Conservation (phyloP, 2,797 vertebrate species). For the Hippoglossus hippoglossus region DNA sequence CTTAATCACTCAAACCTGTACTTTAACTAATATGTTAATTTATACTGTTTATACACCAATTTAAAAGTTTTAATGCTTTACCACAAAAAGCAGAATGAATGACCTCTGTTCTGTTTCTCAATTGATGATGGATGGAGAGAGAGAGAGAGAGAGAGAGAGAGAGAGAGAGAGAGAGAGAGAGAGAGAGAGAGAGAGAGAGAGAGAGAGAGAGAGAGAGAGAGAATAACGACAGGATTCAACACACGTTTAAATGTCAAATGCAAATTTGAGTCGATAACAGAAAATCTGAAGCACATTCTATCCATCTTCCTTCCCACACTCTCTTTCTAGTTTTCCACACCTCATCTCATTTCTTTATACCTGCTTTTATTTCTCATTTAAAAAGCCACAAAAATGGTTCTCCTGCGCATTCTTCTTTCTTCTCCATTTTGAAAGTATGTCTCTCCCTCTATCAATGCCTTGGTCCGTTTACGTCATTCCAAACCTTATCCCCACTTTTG, state of each 20-base stretch:
- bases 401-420: not conserved
- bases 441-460: constrained; percentile 10
- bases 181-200: not conserved
- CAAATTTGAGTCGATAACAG: not conserved
- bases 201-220: not conserved
- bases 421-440: constrained; percentile 10
- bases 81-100: too few species aligned
- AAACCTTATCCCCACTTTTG: constrained; percentile 8
- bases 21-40: too few species aligned
- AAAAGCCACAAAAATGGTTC: constrained; percentile 1
- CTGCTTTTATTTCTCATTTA: constrained; percentile 11
- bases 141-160: not conserved
- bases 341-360: constrained; percentile 27
- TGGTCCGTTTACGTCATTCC: constrained; percentile 26
- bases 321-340: not conserved
- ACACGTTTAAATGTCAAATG: constrained; percentile 4
- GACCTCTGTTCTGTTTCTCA: too few species aligned
- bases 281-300: constrained; percentile 22
- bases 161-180: not conserved
- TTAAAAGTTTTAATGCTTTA: too few species aligned
- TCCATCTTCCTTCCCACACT: not conserved
- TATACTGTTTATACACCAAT: too few species aligned
- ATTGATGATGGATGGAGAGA: not conserved
- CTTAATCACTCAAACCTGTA: too few species aligned
- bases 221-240: not conserved